A percentile compares a stretch with the other conserved stretches of the same genome.
Conservation (phyloP, 2,113 vertebrate genomes). For the Notiomystis cincta region DNA sequence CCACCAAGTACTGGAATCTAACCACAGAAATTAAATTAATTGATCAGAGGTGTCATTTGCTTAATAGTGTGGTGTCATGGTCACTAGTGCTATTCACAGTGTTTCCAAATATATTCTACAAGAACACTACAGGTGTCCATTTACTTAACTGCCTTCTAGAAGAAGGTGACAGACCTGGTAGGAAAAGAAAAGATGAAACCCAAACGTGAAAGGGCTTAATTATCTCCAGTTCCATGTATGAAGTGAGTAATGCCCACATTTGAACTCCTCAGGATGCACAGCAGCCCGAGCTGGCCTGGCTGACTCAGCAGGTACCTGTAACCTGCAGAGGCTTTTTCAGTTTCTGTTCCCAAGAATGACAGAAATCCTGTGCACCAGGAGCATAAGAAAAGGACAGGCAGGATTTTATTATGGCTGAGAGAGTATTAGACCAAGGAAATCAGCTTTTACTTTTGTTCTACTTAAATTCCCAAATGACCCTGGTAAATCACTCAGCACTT, state of each 20-base stretch:
- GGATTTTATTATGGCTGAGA: neutral
- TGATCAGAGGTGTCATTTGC: neutral
- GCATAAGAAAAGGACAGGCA: neutral
- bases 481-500: neutral
- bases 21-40: neutral
- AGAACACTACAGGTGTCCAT: neutral
- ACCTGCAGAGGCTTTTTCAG: neutral
- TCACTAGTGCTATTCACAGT: neutral
- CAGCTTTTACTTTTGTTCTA: neutral
- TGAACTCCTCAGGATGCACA: neutral
- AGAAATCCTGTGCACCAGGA: neutral
- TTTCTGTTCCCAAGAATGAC: neutral
- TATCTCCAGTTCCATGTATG: neutral
- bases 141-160: neutral
- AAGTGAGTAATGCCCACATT: neutral
- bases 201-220: neutral
- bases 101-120: neutral
- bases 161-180: neutral
- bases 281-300: neutral
- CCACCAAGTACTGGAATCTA: neutral
- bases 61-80: neutral
- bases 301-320: neutral
- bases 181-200: neutral
- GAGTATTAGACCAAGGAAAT: neutral
- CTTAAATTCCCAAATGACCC: neutral